phyloP scores from a whole-genome alignment of 2,797 vertebrate genomes.

The Poecilia gillii region DNA sequence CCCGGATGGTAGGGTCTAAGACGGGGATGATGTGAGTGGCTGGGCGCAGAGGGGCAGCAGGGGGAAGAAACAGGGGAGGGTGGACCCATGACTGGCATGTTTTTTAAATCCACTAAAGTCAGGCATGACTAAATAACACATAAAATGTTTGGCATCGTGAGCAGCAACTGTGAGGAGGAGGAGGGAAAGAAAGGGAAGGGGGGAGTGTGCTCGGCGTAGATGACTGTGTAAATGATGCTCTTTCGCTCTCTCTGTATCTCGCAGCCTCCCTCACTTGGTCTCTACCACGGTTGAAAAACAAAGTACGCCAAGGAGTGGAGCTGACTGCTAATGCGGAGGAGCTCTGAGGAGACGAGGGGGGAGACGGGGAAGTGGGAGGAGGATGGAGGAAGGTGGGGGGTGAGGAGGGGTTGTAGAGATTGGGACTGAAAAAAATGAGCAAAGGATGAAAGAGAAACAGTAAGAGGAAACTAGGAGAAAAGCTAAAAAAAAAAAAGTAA shows the following conservation, averaged over 20 bases:
- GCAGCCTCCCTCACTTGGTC: constrained; percentile 57
- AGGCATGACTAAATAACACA: constrained; percentile 83
- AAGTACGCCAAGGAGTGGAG: constrained; percentile 78
- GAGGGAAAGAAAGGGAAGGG: constrained; percentile 26
- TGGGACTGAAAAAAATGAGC: constrained; percentile 51
- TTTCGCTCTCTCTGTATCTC: constrained; percentile 47
- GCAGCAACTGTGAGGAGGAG: constrained; percentile 54
- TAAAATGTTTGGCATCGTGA: constrained; percentile 77
- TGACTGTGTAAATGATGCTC: constrained; percentile 69
- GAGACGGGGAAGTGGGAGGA: constrained; percentile 45
- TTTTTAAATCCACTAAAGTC: constrained; percentile 81
- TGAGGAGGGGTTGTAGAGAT: constrained; percentile 17
- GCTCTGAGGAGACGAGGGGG: constrained; percentile 63
- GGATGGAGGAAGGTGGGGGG: not conserved
- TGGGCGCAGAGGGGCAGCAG: constrained; percentile 3
- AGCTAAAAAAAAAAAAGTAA: constrained; percentile 61
- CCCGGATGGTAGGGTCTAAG: constrained; percentile 44
- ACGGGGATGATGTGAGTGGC: constrained; percentile 35
- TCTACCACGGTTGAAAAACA: constrained; percentile 81
- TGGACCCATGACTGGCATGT: constrained; percentile 71
- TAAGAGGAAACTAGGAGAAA: constrained; percentile 47
- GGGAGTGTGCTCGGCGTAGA: constrained; percentile 50
- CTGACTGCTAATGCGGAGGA: constrained; percentile 82
- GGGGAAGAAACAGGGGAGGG: not conserved
- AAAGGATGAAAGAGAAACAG: constrained; percentile 53